Base-by-base conservation (phyloP, 2,888 invertebrate genomes). In the Morpho deidamia region DNA sequence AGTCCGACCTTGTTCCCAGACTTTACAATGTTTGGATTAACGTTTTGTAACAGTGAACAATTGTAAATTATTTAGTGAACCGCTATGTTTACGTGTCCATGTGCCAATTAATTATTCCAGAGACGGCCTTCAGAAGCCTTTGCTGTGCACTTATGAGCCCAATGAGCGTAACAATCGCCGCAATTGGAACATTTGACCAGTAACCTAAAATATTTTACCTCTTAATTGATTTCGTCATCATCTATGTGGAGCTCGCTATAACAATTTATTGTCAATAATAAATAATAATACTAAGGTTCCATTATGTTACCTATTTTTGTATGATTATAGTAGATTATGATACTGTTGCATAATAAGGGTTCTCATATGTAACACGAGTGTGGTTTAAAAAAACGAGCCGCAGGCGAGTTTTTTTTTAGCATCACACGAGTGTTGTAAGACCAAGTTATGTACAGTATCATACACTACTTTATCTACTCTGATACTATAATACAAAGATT, bases 61-160 rank as follows among this genome's bases (percentile, higher is more conserved):
- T 76, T 69, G 72, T 72, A 69, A 74, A 79, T 78, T 74, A 77
- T 76, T 78, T 77, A 70, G 69, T 71, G 70, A 70, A 71, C 70
- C 65, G 68, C 69, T 44, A 44, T 44, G 37, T 47, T 78, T 77
- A 74, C 70, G 67, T 70, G 73, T 70, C 58, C 63, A 52, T 65
- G 63, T 64, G 57, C 62, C 63, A 60, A 65, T 62, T 68, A 62
- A 58, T 53, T 70, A 63, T 67, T 38, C 49, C 49, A 58, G 65
- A 56, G 66, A 58, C 65, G 74, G 74, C 79, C 76, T 78, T 80
- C 73, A 64, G 39, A 51, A 39, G 44, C 51, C 39, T 44, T 23
- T 39, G 50, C 32, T 43, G 50, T 7, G 35, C 43, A 50, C 42
- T 50, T 38, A 37, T 32, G 43, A 8, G 23, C 37, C 50, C 50